Evolutionary conservation across 2,888 invertebrate species (phyloP), one percentile per base, ranked within the genome.

Genomic region (Tiliacea citrago): DNA sequence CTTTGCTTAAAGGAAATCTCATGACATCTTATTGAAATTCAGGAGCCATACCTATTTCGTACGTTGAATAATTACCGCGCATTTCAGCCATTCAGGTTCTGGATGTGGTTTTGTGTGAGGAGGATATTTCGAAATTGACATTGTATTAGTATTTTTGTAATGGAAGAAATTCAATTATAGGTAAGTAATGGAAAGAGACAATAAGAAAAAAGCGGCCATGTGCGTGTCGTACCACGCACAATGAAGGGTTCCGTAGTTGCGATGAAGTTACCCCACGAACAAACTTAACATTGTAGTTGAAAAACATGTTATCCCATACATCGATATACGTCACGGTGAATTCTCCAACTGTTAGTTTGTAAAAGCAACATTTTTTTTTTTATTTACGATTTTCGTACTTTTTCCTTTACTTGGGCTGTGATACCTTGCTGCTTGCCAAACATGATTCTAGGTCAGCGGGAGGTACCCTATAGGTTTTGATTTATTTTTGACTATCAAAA

Each of bases 21-120:
- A 53, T 62, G 55, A 47, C 24, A 65, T 45, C 63, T 77, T 75
- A 86, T 90, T 89, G 85, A 86, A 86, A 90, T 90, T 88, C 88
- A 85, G 81, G 69, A 79, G 68, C 66, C 87, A 84, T 89, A 80
- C 71, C 77, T 74, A 77, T 80, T 83, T 85, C 75, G 83, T 84
- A 79, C 83, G 78, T 68, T 82, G 83, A 79, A 88, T 86, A 85
- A 82, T 84, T 81, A 84, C 78, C 13, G 35, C 10, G 51, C 55
- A 51, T 67, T 62, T 67, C 29, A 58, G 24, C 18, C 35, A 53
- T 39, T 39, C n/a, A 45, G 45, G 24, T 39, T 35, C 13, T 70
- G 21, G 53, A 49, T 81, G 62, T 39, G 53, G 57, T 18, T 61
- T 79, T 72, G 47, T 68, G 24, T 65, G 60, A 55, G 24, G 8